Conservation (phyloP, 2,888 invertebrate species). For the Netelia inedita region DNA sequence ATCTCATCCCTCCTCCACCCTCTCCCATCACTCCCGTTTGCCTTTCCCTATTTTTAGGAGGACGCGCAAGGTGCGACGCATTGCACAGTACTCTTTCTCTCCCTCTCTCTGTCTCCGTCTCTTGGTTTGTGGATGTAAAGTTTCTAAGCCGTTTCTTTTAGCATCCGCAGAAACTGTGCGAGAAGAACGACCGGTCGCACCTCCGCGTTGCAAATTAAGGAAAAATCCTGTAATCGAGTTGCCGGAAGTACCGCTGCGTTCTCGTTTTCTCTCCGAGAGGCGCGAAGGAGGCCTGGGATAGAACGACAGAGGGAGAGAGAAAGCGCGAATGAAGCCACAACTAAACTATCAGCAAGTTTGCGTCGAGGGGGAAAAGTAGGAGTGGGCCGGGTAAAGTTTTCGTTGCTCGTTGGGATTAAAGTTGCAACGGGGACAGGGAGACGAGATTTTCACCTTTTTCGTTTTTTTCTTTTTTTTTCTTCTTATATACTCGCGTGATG, state of each 20-base stretch:
- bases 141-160: constrained; percentile 72
- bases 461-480: constrained; percentile 6
- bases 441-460: constrained; percentile 29
- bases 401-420: constrained; percentile 68
- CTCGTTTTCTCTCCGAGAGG: constrained; percentile 47
- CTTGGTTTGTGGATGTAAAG: constrained; percentile 60
- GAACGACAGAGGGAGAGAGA: constrained; percentile 11
- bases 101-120: not conserved
- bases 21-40: not conserved
- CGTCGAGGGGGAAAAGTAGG: constrained; percentile 2
- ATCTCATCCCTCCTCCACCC: constrained; percentile 8
- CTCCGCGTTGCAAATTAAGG: constrained; percentile 73
- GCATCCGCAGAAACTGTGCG: constrained; percentile 58
- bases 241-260: constrained; percentile 66
- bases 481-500: constrained; percentile 31
- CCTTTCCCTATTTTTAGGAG: not conserved
- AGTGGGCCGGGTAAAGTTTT: constrained; percentile 51
- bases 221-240: constrained; percentile 77
- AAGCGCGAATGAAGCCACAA: constrained; percentile 42
- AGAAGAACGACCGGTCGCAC: constrained; percentile 62
- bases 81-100: not conserved
- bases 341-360: constrained; percentile 63
- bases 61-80: too few species aligned
- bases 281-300: constrained; percentile 7
- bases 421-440: constrained; percentile 60